Evolutionary conservation across 2,113 vertebrate species (phyloP), one percentile per base, ranked within the genome.

Genomic region (Bostrychus sinensis): DNA sequence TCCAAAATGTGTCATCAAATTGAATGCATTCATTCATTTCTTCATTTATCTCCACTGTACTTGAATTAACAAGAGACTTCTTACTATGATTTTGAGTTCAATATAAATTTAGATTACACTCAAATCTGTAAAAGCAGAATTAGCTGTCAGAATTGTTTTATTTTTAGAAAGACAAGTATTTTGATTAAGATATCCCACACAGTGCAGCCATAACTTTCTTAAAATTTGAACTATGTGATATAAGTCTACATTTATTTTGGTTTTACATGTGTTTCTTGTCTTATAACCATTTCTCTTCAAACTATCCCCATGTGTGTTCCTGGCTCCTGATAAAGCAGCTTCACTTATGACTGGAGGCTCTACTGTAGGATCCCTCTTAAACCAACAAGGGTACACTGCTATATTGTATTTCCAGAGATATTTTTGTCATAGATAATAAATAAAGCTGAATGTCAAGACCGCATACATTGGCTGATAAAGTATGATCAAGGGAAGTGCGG

Each of bases 231-330:
- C 45, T 48, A 22, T 48, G 45, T 48, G 45, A 48, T 48, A 48
- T 25, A 48, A 48, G 45, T 25, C 67, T 17, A 20, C 10, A 19
- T 16, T n/a, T 23, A 56, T 50, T 26, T 58, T 34, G 11, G n/a
- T 55, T 48, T 48, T 48, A 48, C 45, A 48, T 48, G 12, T 48
- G 45, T 48, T 48, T 48, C 45, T 48, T 48, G 45, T 48, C 45
- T 48, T 48, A 25, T 48, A 13, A 25, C 45, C 45, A 48, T 48
- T 48, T 48, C 45, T 48, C 45, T 25, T 48, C 45, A 48, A 48
- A 48, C 45, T 22, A 48, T 48, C 45, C 45, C 45, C 45, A 48
- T 48, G 45, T 48, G 45, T 48, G 45, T 48, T 48, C 45, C 45
- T 48, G 45, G 45, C 45, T 48, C 45, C 45, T 48, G 45, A 48